Percentiles rank a stretch among this genome's conserved stretches.
phyloP scores from a whole-genome alignment of 2,888 invertebrate species.

The Metacarcinus magister region DNA sequence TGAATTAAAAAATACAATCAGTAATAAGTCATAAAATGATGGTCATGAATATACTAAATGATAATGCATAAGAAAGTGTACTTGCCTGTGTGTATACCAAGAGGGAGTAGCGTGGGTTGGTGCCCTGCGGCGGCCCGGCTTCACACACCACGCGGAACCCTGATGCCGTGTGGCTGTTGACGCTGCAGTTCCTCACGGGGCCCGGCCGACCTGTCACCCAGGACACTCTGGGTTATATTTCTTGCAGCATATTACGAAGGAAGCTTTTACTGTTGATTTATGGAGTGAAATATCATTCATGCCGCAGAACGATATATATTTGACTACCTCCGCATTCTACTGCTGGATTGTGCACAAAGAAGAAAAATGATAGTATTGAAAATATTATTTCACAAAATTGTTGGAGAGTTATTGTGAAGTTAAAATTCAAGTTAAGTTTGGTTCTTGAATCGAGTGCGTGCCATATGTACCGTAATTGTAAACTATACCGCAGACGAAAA shows the following conservation, averaged over 20 bases:
- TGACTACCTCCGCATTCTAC: not conserved
- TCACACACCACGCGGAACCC: constrained; percentile 75
- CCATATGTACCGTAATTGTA: no score
- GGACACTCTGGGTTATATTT: not conserved
- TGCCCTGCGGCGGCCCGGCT: constrained; percentile 60
- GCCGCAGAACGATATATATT: not conserved
- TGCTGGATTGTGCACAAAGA: not conserved
- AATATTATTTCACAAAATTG: no score
- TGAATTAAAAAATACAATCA: not conserved
- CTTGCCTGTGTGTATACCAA: constrained; percentile 78
- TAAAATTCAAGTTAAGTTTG: no score
- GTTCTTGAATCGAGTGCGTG: no score
- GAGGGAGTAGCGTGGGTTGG: constrained; percentile 69
- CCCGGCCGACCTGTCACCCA: constrained; percentile 76
- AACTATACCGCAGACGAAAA: no score
- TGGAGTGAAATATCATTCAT: not conserved
- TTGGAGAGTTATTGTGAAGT: no score
- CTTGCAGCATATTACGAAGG: constrained; percentile 3
- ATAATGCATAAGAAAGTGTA: not conserved
- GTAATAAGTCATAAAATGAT: not conserved
- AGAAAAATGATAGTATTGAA: not conserved
- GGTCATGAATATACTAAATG: not conserved
- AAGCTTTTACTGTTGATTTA: not conserved
- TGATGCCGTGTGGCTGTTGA: constrained; percentile 78
- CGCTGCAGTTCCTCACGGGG: constrained; percentile 74